Evolutionary conservation across 2,888 invertebrate genomes (phyloP).

Genomic region (Ypsolopha scabrella): DNA sequence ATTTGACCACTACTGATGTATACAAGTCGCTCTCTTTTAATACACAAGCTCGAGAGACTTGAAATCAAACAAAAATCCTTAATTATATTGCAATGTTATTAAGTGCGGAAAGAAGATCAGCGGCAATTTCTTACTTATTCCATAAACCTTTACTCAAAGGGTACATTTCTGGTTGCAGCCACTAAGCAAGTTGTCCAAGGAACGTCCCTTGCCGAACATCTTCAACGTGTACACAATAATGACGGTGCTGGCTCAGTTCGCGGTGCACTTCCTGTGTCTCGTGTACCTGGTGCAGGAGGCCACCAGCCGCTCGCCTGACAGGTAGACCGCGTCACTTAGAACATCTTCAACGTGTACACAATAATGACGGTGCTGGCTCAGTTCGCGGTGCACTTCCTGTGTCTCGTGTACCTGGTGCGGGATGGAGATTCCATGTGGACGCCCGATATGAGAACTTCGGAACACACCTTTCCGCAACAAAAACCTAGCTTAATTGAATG

Average conservation of each 20-base stretch:
- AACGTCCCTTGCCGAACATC: slow-evolving; percentile 97
- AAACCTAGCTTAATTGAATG: too few species aligned
- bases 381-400: slow-evolving; percentile 94
- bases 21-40: too few species aligned
- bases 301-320: slow-evolving; percentile 75
- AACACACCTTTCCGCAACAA: too few species aligned
- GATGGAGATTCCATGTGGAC: slow-evolving; percentile 51
- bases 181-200: slow-evolving; percentile 89
- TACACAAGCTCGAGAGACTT: too few species aligned
- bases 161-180: slow-evolving; percentile 73
- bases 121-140: too few species aligned
- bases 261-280: slow-evolving; percentile 92
- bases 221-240: slow-evolving; percentile 97
- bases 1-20: too few species aligned
- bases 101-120: too few species aligned
- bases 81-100: too few species aligned
- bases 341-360: slow-evolving; percentile 98
- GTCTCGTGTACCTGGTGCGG: slow-evolving; percentile 89
- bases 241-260: slow-evolving; percentile 95
- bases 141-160: too few species aligned
- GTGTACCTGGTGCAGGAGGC: slow-evolving; percentile 91
- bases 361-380: slow-evolving; percentile 94
- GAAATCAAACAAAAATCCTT: too few species aligned
- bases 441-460: too few species aligned
- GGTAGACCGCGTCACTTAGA: slow-evolving; percentile 94